Base-by-base conservation (phyloP, 2,888 invertebrate species). In the Torymus texanus region DNA sequence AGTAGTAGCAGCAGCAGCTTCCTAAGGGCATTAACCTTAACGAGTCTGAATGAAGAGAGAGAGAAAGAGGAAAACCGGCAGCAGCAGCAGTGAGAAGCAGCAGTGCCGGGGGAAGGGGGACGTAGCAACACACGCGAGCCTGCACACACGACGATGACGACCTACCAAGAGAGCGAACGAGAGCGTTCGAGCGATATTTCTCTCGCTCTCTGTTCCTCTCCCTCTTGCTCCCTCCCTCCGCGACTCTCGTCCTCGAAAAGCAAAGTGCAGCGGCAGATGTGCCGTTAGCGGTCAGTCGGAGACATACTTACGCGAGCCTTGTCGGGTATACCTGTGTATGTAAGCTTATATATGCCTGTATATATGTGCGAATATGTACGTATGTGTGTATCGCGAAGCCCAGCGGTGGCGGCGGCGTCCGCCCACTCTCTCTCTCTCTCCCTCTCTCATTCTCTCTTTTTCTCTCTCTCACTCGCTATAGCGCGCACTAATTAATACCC, bases 401-500 rank as follows among this genome's bases (percentile, higher is more conserved):
- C 41, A 41, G 41, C 41, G 41, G 29, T 8, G 41, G 29, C 29
- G 29, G 29, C 66, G 29, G 41, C 41, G 41, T 41, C 41, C 41
- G 41, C 41, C 41, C 41, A 55, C 41, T 50, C 50, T 50, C 55
- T 1, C 11, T 21, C 67, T 21, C 67, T 18, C 66, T n/a, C 56
- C 41, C 62, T 21, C n/a, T 18, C 41, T 41, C 65, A 18, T 21
- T 61, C 53, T n/a, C 61, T 16, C 53, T 2, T 1, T 21, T 24
- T 5, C 21, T 50, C 63, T 14, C 63, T 56, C 16, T 14, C 63
- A 16, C 50, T 56, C 51, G 3, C 18, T 59, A 59, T 59, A 65
- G 66, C 70, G 13, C 56, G 41, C 29, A 53, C 83, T 85, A 85
- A 87, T 87, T 86, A 85, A 81, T 85, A 82, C 84, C 84, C 85